A percentile compares a stretch with the other conserved stretches of the same genome.
Conservation (phyloP, 2,888 invertebrate genomes). For the Atherix ibis region DNA sequence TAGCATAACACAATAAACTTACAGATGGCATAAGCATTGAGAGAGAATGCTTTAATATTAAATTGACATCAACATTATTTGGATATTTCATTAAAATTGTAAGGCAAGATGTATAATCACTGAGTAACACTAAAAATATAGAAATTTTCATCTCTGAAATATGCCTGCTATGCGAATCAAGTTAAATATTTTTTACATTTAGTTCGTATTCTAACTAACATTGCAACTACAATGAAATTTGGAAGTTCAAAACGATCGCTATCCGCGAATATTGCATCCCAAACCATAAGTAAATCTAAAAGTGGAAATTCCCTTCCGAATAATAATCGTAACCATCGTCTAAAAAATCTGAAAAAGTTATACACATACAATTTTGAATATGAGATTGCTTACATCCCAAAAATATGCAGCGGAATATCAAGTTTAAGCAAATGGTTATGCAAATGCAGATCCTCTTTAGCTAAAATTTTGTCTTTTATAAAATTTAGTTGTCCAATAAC, state of each 20-base stretch:
- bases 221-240: slow-evolving; percentile 58
- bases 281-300: slow-evolving; percentile 56
- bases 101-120: slow-evolving; percentile 48
- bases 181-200: slow-evolving; percentile 37
- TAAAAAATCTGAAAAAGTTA: slow-evolving; percentile 22
- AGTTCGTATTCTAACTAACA: slow-evolving; percentile 55
- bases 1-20: no score
- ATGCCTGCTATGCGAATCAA: not conserved
- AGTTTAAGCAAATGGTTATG: slow-evolving; percentile 48
- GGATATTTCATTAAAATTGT: slow-evolving; percentile 53
- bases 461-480: slow-evolving; percentile 46
- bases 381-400: slow-evolving; percentile 68
- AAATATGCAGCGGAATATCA: slow-evolving; percentile 69
- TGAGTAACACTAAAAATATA: slow-evolving; percentile 35
- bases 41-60: slow-evolving; percentile 45
- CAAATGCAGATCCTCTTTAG: slow-evolving; percentile 44
- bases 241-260: slow-evolving; percentile 39
- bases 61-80: slow-evolving; percentile 42
- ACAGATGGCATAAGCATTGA: slow-evolving; percentile 34
- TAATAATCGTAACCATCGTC: slow-evolving; percentile 67
- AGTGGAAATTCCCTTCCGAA: slow-evolving; percentile 75
- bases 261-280: slow-evolving; percentile 73
- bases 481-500: slow-evolving; percentile 44
- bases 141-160: not conserved
- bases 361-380: no score